A percentile compares a stretch with the other conserved stretches of the same genome.
phyloP scores from a whole-genome alignment of 2,113 vertebrate genomes.

The Rhabdornis inornatus region DNA sequence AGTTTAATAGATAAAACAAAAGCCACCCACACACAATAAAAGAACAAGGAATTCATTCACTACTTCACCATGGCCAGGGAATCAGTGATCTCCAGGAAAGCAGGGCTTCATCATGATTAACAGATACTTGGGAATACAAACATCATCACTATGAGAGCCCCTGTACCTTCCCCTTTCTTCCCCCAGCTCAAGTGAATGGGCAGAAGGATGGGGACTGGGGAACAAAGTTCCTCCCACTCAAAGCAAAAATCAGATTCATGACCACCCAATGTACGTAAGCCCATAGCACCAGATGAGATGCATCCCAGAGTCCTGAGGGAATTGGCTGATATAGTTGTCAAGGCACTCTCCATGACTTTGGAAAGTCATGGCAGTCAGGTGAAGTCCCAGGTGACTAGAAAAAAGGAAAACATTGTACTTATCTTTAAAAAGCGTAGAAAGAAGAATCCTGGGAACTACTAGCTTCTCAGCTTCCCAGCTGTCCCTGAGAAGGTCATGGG shows the following conservation, averaged over 20 bases:
- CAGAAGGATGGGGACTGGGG: not conserved
- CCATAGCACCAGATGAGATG: not conserved
- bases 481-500: not conserved
- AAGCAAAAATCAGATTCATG: not conserved
- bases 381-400: not conserved
- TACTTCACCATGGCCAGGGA: not conserved
- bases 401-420: not conserved
- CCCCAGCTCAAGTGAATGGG: rapidly evolving
- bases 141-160: no score
- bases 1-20: not conserved
- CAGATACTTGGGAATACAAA: not conserved
- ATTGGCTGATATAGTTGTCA: not conserved
- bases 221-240: not conserved
- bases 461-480: not conserved
- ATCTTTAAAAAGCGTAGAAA: not conserved
- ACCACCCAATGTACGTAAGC: rapidly evolving
- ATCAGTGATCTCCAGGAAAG: not conserved
- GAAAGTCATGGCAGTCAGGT: not conserved
- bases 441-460: not conserved
- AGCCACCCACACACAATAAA: rapidly evolving
- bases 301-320: not conserved
- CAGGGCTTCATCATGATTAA: not conserved
- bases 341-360: not conserved
- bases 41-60: not conserved
- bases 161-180: not conserved